These are phyloP conservation scores for Heterodera schachtii DNA, from an alignment of 1,140 invertebrate genomes.

Conservation along the genomic window DNA sequence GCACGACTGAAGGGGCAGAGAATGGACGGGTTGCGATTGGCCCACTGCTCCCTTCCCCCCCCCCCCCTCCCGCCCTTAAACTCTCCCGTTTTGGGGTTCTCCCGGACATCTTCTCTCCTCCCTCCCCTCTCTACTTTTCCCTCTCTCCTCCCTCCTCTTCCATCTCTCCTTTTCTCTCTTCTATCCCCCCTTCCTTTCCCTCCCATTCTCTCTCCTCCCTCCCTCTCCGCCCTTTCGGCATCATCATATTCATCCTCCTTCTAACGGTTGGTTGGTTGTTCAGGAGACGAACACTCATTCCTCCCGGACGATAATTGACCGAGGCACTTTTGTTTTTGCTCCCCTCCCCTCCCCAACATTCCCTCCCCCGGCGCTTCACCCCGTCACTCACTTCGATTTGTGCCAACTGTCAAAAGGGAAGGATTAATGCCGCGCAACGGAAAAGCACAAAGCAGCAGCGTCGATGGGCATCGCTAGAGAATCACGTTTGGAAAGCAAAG, in stretches of 20 bases:
- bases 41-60: not conserved
- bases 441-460: not conserved
- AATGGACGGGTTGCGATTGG: not conserved
- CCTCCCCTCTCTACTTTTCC: not conserved
- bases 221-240: too few species aligned
- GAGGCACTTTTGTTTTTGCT: not conserved
- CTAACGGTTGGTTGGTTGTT: not conserved
- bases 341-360: not conserved
- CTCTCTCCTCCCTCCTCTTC: not conserved
- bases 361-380: too few species aligned
- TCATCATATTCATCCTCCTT: not conserved
- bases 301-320: not conserved
- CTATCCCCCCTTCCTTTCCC: too few species aligned
- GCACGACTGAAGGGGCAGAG: not conserved
- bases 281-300: not conserved
- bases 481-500: too few species aligned
- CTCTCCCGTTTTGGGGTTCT: too few species aligned
- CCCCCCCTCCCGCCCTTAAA: not conserved
- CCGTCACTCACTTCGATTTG: not conserved
- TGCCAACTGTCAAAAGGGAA: not conserved
- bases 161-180: not conserved
- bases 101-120: too few species aligned
- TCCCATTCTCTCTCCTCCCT: too few species aligned
- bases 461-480: not conserved
- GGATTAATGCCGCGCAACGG: not conserved